A percentile compares a stretch with the other conserved stretches of the same genome.
Conservation (phyloP, 2,888 invertebrate species). For the Lithosia quadra region DNA sequence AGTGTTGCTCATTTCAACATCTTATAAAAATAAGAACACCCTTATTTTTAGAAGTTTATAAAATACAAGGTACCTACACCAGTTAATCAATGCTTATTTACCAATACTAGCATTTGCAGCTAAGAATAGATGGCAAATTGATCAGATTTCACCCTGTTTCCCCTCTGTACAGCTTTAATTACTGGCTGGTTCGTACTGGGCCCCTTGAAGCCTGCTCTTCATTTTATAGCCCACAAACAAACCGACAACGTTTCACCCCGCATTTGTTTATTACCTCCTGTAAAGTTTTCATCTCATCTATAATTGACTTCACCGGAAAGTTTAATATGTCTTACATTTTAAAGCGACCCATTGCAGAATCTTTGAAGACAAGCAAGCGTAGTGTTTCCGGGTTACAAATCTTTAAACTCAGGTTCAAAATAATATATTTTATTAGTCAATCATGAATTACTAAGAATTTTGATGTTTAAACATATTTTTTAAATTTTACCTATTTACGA, state of each 20-base stretch:
- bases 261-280: constrained; percentile 77
- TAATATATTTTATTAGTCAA: not conserved
- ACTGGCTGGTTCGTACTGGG: constrained; percentile 71
- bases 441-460: no score
- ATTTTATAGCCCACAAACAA: constrained; percentile 83
- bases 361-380: constrained; percentile 32
- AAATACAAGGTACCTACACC: constrained; percentile 35
- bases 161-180: constrained; percentile 80
- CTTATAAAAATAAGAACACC: not conserved
- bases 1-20: not conserved
- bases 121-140: constrained; percentile 80
- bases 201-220: constrained; percentile 68
- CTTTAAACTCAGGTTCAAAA: not conserved
- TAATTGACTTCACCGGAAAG: constrained; percentile 70
- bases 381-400: not conserved
- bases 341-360: constrained; percentile 22
- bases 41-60: not conserved
- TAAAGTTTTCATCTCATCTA: constrained; percentile 66
- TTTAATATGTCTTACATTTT: constrained; percentile 61
- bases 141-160: constrained; percentile 80
- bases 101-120: constrained; percentile 62
- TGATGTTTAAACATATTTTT: no score
- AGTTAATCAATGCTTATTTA: constrained; percentile 69
- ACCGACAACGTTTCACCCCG: constrained; percentile 78
- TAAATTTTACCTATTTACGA: no score